phyloP scores from a whole-genome alignment of 2,797 vertebrate species.

The Sebastes diploproa region DNA sequence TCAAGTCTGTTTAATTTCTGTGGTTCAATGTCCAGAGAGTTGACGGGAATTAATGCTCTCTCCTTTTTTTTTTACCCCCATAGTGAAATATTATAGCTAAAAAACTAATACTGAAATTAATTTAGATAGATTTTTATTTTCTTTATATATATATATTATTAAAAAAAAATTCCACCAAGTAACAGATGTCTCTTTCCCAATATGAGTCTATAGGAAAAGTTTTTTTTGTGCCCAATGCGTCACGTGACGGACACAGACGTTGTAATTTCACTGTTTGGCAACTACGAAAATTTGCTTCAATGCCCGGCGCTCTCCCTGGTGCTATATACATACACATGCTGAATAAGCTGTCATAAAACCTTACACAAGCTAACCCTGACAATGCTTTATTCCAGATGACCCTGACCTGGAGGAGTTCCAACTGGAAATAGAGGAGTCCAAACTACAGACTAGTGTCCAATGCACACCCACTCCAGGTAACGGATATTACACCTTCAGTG shows the following conservation, averaged over 20 bases:
- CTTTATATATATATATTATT: no score
- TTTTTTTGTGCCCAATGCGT: rapidly evolving
- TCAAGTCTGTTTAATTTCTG: no score
- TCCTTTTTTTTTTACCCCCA: no score
- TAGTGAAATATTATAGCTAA: no score
- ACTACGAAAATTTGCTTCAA: no score
- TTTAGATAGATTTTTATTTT: no score
- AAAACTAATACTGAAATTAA: no score
- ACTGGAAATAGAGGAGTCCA: slow-evolving; percentile 88
- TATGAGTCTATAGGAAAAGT: rapidly evolving
- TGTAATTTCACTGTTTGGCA: no score
- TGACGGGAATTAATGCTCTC: rapidly evolving
- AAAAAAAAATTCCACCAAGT: no score
- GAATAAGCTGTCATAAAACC: background rate
- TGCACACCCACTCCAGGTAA: slow-evolving; percentile 93
- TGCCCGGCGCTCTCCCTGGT: background rate
- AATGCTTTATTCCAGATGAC: slow-evolving; percentile 84
- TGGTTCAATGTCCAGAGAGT: no score
- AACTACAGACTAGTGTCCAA: slow-evolving; percentile 89
- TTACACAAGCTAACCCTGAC: background rate
- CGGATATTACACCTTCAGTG: background rate
- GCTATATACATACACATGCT: background rate
- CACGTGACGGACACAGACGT: rapidly evolving
- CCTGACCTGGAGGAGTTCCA: slow-evolving; percentile 92
- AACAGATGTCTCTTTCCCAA: no score